Base-by-base conservation (phyloP, 2,888 invertebrate genomes). In the Platycheirus rosarum region DNA sequence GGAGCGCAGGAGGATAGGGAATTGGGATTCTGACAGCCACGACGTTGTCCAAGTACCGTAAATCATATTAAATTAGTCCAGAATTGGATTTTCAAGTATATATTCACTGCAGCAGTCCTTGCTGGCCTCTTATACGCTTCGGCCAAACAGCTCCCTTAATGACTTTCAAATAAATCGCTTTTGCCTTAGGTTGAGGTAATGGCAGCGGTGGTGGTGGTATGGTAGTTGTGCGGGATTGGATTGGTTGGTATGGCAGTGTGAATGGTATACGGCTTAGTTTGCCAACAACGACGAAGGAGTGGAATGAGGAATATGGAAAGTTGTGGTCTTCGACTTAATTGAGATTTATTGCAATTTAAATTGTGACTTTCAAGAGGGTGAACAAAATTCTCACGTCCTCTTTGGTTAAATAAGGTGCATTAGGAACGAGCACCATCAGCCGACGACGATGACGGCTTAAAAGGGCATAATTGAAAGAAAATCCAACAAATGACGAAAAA, bases 261-360 rank as follows among this genome's bases (percentile, higher is more conserved):
- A n/a, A 16, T 29, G 9, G 18, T 35, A 20, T 8, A 7, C 23
- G 23, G 13, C 7, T 23, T 11, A 29, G 5, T 16, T 13, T 42
- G 40, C 42, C 57, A 37, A n/a, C 20, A 6, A 23, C 18, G 20
- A 55, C 35, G 14, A 37, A 57, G 55, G 63, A 51, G 57, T 18
- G 35, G 37, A 48, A 69, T 63, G 35, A 57, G 69, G 44, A 14
- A 46, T 69, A 77, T 73, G 77, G 63, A 63, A 77, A 73, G 55
- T 62, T 77, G 82, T 73, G 82, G 77, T 68, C 40, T 73, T 82
- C 51, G 63, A 71, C 66, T 82, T 77, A 77, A 77, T 82, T 82
- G 77, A 82, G 77, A 82, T 82, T 82, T 77, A 82, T 82, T 82
- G 82, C 77, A 63, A 57, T 77, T 82, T 82, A 82, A 82, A 82